These are phyloP conservation scores for Strigamia transsilvanica DNA, from an alignment of 2,888 invertebrate species.

Conservation along the genomic window DNA sequence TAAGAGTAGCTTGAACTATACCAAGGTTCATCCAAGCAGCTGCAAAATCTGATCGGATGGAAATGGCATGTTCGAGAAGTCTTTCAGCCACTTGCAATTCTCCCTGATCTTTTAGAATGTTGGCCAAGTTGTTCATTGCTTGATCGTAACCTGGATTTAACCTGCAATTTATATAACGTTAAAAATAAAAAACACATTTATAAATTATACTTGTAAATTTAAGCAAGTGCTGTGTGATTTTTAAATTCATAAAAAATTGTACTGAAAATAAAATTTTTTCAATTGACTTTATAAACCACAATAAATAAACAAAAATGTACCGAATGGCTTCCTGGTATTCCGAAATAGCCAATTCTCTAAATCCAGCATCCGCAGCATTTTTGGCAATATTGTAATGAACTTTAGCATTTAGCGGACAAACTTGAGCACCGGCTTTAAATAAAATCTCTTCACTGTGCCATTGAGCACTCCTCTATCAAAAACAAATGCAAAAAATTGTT, in stretches of 20 bases:
- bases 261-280: too few relatives aligned
- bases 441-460: conserved; percentile 83
- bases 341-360: conserved; percentile 74
- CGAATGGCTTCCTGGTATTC: conserved; percentile 81
- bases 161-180: conserved; percentile 62
- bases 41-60: conserved; percentile 83
- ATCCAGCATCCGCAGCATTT: conserved; percentile 78
- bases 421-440: conserved; percentile 80
- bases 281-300: too few relatives aligned
- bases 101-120: conserved; percentile 78
- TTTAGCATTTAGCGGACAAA: conserved; percentile 95
- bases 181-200: too few relatives aligned
- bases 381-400: conserved; percentile 91
- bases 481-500: neutral
- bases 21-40: conserved; percentile 99
- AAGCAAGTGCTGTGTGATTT: too few relatives aligned
- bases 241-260: too few relatives aligned
- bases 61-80: conserved; percentile 76
- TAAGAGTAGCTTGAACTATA: conserved; percentile 82
- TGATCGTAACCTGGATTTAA: conserved; percentile 85
- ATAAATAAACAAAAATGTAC: conserved; percentile 62
- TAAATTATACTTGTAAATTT: too few relatives aligned
- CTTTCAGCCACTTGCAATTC: conserved; percentile 75
- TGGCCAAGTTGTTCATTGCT: conserved; percentile 93
- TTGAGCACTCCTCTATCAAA: conserved; percentile 73